Evolutionary conservation across 2,888 invertebrate species (phyloP).

Genomic region (Lasioglossum zephyrum): DNA sequence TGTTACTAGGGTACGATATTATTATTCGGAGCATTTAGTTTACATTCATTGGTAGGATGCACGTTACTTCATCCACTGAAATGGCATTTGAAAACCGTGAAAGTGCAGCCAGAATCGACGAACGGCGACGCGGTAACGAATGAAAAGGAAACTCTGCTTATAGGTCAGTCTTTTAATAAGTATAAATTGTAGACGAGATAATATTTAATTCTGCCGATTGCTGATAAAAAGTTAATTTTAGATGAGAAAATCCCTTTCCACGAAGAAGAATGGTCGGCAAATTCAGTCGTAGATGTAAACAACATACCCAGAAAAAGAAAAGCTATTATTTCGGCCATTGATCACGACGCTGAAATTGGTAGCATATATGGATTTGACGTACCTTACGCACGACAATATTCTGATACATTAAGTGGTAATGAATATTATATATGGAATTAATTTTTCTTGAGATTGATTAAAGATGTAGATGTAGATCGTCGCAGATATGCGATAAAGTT

Average conservation of each 20-base stretch:
- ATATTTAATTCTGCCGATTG: too few species aligned
- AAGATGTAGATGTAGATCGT: background rate
- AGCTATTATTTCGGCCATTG: slow-evolving; percentile 72
- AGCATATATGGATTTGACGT: slow-evolving; percentile 84
- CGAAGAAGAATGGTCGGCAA: slow-evolving; percentile 26
- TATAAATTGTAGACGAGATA: background rate
- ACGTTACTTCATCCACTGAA: slow-evolving; percentile 88
- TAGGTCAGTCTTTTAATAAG: background rate
- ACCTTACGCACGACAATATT: slow-evolving; percentile 79
- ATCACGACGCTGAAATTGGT: slow-evolving; percentile 82
- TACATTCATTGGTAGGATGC: slow-evolving; percentile 87
- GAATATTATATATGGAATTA: background rate
- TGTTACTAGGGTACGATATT: slow-evolving; percentile 86
- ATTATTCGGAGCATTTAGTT: slow-evolving; percentile 87
- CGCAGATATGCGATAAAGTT: background rate
- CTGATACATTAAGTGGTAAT: slow-evolving; percentile 54
- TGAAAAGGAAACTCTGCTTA: slow-evolving; percentile 22
- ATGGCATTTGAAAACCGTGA: slow-evolving; percentile 86
- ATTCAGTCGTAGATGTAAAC: slow-evolving; percentile 18
- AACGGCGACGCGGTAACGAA: background rate
- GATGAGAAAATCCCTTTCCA: slow-evolving; percentile 43
- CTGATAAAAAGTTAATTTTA: slow-evolving; percentile 1
- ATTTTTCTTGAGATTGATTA: background rate
- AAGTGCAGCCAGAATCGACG: background rate
- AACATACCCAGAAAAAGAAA: slow-evolving; percentile 60